Percentiles rank a stretch among this genome's conserved stretches.
Conservation (phyloP, 2,888 invertebrate genomes). For the Cataglyphis livida region DNA sequence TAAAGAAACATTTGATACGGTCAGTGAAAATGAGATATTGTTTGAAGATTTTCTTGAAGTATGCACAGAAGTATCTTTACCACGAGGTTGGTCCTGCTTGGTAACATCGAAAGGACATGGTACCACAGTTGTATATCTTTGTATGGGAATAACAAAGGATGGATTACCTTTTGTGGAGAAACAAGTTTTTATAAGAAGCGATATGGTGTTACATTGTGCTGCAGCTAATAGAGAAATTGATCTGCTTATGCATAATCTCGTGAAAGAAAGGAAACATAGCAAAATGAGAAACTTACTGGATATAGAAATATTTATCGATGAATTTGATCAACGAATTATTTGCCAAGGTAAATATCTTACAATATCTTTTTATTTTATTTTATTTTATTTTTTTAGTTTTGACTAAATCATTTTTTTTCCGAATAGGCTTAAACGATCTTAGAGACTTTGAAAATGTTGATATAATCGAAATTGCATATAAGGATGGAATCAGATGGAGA, state of each 20-base stretch:
- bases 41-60: conserved; percentile 83
- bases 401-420: not conserved
- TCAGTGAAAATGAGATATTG: conserved; percentile 65
- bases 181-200: conserved; percentile 81
- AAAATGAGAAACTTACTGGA: conserved; percentile 77
- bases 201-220: conserved; percentile 80
- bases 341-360: conserved; percentile 79
- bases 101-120: conserved; percentile 80
- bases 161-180: conserved; percentile 82
- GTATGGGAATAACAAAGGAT: conserved; percentile 77
- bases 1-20: conserved; percentile 1
- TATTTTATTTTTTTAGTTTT: not conserved
- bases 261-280: conserved; percentile 75
- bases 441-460: conserved; percentile 45
- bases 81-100: conserved; percentile 80
- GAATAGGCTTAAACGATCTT: conserved; percentile 58
- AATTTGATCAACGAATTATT: conserved; percentile 80
- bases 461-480: conserved; percentile 70
- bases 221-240: conserved; percentile 79
- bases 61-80: conserved; percentile 80
- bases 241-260: conserved; percentile 78
- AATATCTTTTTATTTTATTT: not conserved
- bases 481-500: conserved; percentile 81
- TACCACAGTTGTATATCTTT: conserved; percentile 81
- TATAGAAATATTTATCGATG: conserved; percentile 81